A percentile compares a stretch with the other conserved stretches of the same genome.
Conservation (phyloP, 2,797 vertebrate genomes). For the Anabas testudineus region DNA sequence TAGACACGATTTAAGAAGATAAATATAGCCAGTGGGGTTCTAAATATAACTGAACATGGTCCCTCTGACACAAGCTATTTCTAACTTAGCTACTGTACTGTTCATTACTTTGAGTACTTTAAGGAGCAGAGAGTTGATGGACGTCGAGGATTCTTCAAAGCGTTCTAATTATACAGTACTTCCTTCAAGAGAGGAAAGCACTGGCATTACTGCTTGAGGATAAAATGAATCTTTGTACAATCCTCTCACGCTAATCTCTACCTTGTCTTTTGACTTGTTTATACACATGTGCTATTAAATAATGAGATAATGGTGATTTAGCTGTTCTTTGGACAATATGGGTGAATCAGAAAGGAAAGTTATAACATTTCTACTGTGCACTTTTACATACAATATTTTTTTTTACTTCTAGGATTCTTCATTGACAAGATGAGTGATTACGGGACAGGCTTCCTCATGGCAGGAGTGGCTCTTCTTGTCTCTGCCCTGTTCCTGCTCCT, state of each 20-base stretch:
- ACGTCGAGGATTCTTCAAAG: constrained; percentile 65
- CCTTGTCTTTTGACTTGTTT: constrained; percentile 21
- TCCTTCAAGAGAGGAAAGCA: constrained; percentile 20
- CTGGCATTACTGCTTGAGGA: constrained; percentile 23
- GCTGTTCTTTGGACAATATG: not conserved
- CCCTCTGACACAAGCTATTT: constrained; percentile 51
- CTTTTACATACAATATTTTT: not conserved
- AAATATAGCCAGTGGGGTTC: constrained; percentile 31
- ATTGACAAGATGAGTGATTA: constrained; percentile 79
- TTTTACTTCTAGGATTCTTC: constrained; percentile 69
- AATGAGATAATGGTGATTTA: not conserved
- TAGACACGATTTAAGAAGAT: constrained; percentile 45
- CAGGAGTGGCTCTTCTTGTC: constrained; percentile 70
- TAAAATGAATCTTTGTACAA: constrained; percentile 34
- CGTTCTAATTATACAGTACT: constrained; percentile 58
- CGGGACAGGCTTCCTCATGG: constrained; percentile 70
- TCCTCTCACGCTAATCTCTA: constrained; percentile 12
- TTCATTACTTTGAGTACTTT: constrained; percentile 52
- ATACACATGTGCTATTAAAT: constrained; percentile 7
- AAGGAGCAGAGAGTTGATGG: constrained; percentile 49
- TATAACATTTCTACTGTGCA: not conserved
- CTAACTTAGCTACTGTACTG: constrained; percentile 57
- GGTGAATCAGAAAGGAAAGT: not conserved
- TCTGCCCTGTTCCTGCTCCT: constrained; percentile 77
- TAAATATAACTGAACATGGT: constrained; percentile 62